These are phyloP conservation scores for Cordylochernes scorpioides DNA, from an alignment of 2,888 invertebrate genomes.

Conservation along the genomic window DNA sequence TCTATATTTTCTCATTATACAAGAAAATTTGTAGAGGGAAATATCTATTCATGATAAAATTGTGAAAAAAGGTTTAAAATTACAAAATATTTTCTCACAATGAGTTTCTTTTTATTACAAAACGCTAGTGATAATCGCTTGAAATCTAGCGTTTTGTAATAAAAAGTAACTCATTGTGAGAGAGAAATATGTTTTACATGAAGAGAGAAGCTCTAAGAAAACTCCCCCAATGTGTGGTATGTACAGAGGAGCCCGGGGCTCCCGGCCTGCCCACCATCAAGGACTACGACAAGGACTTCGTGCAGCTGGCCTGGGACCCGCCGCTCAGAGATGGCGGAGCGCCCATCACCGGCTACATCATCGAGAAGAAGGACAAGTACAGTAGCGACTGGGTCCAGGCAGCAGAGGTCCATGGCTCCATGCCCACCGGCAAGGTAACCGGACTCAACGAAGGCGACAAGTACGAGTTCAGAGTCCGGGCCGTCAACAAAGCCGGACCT, in stretches of 20 bases:
- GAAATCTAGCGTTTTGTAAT: too few relatives aligned
- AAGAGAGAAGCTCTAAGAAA: too few relatives aligned
- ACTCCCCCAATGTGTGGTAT: too few relatives aligned
- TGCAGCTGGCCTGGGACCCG: conserved; percentile 74
- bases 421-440: conserved; percentile 45
- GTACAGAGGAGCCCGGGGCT: conserved; percentile 64
- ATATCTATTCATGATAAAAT: too few relatives aligned
- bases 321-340: conserved; percentile 57
- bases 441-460: conserved; percentile 59
- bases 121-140: too few relatives aligned
- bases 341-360: conserved; percentile 33
- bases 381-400: conserved; percentile 40
- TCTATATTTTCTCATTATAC: too few relatives aligned
- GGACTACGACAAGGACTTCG: conserved; percentile 88
- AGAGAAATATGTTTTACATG: too few relatives aligned
- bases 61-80: too few relatives aligned
- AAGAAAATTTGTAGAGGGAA: too few relatives aligned
- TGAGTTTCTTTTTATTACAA: too few relatives aligned
- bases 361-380: conserved; percentile 25
- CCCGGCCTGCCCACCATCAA: conserved; percentile 64
- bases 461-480: conserved; percentile 60
- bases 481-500: conserved; percentile 67
- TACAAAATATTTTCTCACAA: too few relatives aligned
- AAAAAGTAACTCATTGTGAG: too few relatives aligned
- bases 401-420: conserved; percentile 35